Base-by-base conservation (phyloP, 2,113 vertebrate species). In the Bubo blakistoni region DNA sequence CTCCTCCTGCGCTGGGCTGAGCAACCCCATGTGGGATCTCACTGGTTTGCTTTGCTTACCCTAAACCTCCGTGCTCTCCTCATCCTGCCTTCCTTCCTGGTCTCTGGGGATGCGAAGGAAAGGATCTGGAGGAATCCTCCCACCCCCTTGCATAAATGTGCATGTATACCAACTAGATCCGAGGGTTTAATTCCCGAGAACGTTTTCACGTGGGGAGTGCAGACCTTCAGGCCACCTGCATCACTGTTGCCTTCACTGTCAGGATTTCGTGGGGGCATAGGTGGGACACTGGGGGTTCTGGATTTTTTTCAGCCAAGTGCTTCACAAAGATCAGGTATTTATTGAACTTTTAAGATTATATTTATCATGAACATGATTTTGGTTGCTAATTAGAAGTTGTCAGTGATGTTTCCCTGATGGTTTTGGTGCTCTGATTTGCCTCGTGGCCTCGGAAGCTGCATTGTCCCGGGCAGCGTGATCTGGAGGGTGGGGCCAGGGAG, bases 401-500 rank as follows among this genome's bases (percentile, higher is more conserved):
- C 58, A 67, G 10, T 36, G 20, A 63, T 32, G 4, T 19, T 51
- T 72, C 16, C 9, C 25, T 18, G 59, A 1, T 46, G 79, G 29
- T n/a, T 84, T 59, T 46, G n/a, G 49, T 58, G 73, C 54, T 84
- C 20, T 67, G 62, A 15, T 71, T 77, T 81, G 38, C 32, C 46
- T 27, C 2, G 11, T 42, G 66, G 59, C 46, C 18, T 62, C 36
- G 17, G 84, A 29, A 72, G 72, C 20, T 6, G 7, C 14, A 22
- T 27, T 6, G 1, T 16, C 4, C 0, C 0, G 2, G 18, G 7
- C 6, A 27, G 24, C 7, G 44, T 9, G 38, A 27, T 22, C 20
- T 29, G 38, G 57, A 29, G 40, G 42, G 36, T 16, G 51, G 55
- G 58, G 30, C 17, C 5, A 14, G 82, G 38, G 26, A 19, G 59